phyloP scores from a whole-genome alignment of 2,888 invertebrate species.

The Drosophila nigricruria region DNA sequence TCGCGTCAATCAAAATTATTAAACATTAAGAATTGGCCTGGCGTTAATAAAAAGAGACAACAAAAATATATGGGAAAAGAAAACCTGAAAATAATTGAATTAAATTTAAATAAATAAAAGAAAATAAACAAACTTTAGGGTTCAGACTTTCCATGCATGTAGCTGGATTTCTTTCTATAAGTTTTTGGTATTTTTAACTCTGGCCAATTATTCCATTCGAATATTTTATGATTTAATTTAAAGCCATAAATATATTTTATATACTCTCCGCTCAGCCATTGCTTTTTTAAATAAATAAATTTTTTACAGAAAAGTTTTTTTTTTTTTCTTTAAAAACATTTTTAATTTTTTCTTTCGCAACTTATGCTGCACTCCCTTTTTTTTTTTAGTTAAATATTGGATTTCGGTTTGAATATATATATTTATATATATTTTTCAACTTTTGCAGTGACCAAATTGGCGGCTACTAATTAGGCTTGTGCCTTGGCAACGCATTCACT shows the following conservation, averaged over 20 bases:
- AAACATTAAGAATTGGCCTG: too few relatives aligned
- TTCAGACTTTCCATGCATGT: neutral
- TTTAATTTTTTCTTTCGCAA: neutral
- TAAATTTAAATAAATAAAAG: neutral
- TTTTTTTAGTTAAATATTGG: neutral
- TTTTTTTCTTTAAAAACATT: neutral
- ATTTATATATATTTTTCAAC: neutral
- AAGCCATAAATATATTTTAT: neutral
- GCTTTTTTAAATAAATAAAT: neutral
- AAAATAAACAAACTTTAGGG: neutral
- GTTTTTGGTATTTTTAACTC: neutral
- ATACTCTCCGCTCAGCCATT: neutral
- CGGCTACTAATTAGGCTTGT: conserved; percentile 49
- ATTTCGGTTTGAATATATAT: neutral
- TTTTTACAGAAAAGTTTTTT: neutral
- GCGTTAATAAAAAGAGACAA: neutral
- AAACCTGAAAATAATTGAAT: neutral
- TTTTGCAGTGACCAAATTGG: conserved; percentile 16
- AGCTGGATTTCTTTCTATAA: neutral
- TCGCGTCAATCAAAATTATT: neutral
- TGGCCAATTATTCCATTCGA: neutral
- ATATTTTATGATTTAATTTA: neutral
- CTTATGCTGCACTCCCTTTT: neutral
- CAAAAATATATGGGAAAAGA: too few relatives aligned
- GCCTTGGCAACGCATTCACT: conserved; percentile 41